Evolutionary conservation across 1,140 invertebrate genomes (phyloP), one percentile per base, ranked within the genome.

Genomic region (Dolichoris vasculosae): DNA sequence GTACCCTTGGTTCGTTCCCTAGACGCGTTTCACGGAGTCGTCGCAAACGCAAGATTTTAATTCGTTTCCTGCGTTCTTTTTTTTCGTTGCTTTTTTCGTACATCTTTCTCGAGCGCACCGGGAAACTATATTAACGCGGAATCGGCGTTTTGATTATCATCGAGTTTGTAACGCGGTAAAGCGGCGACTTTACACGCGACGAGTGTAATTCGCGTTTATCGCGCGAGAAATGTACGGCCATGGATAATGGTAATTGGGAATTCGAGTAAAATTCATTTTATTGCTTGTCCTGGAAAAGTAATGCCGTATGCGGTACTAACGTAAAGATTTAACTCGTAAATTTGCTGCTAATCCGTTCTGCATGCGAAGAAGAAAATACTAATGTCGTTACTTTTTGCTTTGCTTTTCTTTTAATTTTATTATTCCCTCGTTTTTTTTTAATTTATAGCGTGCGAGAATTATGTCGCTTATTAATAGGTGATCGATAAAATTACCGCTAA

Each of bases 261-360:
- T 73, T 73, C 38, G 38, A 73, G 38, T 73, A 73, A 73, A 73
- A 73, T 73, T 73, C 38, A 2, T 43, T 73, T 73, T 73, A 73
- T 73, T 43, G 26, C 38, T 43, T 43, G 69, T 43, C 17, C 23
- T 26, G 38, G 17, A 71, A 71, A 38, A 40, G 17, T 71, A 40
- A 71, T 6, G 15, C 35, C 17, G 20, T 23, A 3, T 38, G 38
- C 9, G 26, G 9, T 4, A 4, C 23, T 38, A 73, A 73, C 38
- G 38, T 32, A 9, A n/a, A 73, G 32, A 73, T 73, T 40, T 73
- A 23, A 20, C 7, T 32, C 23, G 17, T 73, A 73, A 73, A 73
- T 73, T 73, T 73, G 20, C 38, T 73, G 69, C 23, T 43, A 73
- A 73, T 43, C 38, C 26, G 23, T 32, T 73, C 38, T 26, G 20